Evolutionary conservation across 2,888 invertebrate species (phyloP).

Genomic region (Neoaliturus tenellus): DNA sequence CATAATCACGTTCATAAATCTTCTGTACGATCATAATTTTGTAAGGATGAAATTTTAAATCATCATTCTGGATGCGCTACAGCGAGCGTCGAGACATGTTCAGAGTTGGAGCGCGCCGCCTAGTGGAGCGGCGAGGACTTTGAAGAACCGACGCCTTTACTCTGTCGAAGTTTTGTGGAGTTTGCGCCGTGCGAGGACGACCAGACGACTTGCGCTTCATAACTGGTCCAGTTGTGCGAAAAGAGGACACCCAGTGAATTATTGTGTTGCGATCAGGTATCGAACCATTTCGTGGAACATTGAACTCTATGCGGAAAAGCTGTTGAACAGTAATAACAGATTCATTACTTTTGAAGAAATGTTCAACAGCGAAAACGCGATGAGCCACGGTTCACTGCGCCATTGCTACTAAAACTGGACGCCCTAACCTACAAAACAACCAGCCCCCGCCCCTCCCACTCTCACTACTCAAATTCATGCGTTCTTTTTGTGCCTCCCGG

Average conservation of each 20-base stretch:
- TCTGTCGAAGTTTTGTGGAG: background rate
- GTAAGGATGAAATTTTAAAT: too few relatives aligned
- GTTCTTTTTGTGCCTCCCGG: background rate
- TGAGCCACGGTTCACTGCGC: background rate
- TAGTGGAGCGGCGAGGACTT: conserved; percentile 39
- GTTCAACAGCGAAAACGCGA: background rate
- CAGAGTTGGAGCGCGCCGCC: conserved; percentile 20
- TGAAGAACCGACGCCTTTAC: conserved; percentile 23
- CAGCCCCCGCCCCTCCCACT: background rate
- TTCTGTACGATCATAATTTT: too few relatives aligned
- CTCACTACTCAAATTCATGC: background rate
- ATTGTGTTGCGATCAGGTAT: background rate
- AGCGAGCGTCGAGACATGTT: background rate
- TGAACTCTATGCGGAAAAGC: background rate
- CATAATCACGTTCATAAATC: too few relatives aligned
- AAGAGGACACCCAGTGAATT: conserved; percentile 16
- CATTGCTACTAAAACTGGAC: background rate
- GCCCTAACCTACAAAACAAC: background rate
- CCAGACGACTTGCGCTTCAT: conserved; percentile 23
- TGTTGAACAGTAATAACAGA: background rate
- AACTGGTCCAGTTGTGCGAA: conserved; percentile 25
- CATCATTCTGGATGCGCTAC: background rate
- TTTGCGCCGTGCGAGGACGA: background rate
- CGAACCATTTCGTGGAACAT: background rate
- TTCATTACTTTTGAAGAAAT: background rate